phyloP scores from a whole-genome alignment of 2,113 vertebrate genomes.

The Nesoenas mayeri region DNA sequence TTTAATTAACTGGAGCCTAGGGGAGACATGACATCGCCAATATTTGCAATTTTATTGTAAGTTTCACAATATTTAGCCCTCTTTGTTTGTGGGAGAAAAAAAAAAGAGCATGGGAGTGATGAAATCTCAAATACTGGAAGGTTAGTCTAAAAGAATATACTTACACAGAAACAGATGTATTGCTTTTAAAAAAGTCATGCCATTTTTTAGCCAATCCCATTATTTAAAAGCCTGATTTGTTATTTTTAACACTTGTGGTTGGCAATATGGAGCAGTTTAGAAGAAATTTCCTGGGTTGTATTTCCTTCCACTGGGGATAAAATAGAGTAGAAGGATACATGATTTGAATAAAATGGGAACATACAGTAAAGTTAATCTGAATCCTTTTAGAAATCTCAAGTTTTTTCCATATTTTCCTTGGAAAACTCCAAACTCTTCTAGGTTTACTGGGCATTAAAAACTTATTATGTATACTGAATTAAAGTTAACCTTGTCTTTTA shows the following conservation, averaged over 20 bases:
- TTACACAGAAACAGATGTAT: not conserved
- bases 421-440: not conserved
- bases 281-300: not conserved
- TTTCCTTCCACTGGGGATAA: not conserved
- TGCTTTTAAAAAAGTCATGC: not conserved
- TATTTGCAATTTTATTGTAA: not conserved
- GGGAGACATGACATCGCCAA: not conserved
- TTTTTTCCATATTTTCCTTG: not conserved
- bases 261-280: not conserved
- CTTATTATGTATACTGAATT: not conserved
- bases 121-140: not conserved
- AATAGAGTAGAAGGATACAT: not conserved
- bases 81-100: accelerated
- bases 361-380: not conserved
- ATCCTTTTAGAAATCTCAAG: not conserved
- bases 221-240: not conserved
- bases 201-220: not conserved
- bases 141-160: not conserved
- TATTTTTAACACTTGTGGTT: not conserved
- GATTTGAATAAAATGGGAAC: not conserved
- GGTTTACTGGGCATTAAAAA: not conserved
- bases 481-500: not conserved
- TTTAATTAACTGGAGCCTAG: slow-evolving; percentile 10
- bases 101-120: not conserved
- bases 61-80: not conserved